Base-by-base conservation (phyloP, 2,797 vertebrate genomes). In the Helostoma temminkii region DNA sequence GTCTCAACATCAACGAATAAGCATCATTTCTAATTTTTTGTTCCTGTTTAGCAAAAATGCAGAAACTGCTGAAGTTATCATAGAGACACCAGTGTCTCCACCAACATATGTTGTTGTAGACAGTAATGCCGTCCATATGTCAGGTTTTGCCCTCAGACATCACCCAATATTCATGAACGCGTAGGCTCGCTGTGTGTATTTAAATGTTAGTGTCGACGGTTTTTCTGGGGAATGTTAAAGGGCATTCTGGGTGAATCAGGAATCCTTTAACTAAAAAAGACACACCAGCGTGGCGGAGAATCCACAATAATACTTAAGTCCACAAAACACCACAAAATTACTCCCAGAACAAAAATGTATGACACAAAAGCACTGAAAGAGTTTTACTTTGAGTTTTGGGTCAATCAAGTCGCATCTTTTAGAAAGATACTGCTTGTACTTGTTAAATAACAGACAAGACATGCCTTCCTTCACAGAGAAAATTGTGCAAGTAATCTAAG, bases 401-500 rank as follows among this genome's bases (percentile, higher is more conserved):
- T 45, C 22, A 60, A 66, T 45, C 22, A 60, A 66, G 4, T 16
- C 48, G 18, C 6, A 21, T 55, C 21, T 72, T 67, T 46, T 19
- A 46, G 11, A 7, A 37, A 41, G 49, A 62, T 77, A 55, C 50
- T 12, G 18, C 64, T 65, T 59, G 32, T 10, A 46, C 34, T 57
- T 28, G 28, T 25, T 21, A 81, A 77, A 60, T 36, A 63, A 43
- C 9, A 15, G 0, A 61, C 48, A 90, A 88, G 74, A 52, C 34
- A 18, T 22, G 63, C 16, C 54, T 86, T 85, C 53, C 73, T 25
- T 81, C n/a, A n/a, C n/a, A n/a, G 54, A 43, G 26, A 60, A 50
- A 52, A 80, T 74, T 58, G 86, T 70, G 67, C 66, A 85, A 80
- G 56, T 28, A 70, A 60, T 37, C 30, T 34, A 19, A 73, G 78